Conservation (phyloP, 2,797 vertebrate species). For the Falco rusticolus region DNA sequence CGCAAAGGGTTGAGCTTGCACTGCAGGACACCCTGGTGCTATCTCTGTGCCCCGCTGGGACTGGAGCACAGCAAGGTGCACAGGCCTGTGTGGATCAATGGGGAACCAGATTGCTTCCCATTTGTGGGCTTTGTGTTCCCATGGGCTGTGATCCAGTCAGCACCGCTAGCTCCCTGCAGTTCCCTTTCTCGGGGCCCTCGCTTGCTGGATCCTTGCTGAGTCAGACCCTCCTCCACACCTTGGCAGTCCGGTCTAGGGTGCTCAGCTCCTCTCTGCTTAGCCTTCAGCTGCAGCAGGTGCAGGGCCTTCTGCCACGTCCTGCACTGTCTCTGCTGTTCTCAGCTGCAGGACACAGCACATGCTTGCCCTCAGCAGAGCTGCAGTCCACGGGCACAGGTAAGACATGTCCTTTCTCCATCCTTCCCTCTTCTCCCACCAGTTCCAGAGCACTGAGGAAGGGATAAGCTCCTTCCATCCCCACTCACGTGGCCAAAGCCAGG, state of each 20-base stretch:
- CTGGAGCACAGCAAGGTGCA: no score
- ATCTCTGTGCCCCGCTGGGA: neutral
- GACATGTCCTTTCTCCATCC: neutral
- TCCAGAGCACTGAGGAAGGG: neutral
- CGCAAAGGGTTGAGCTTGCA: neutral
- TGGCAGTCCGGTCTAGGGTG: no score
- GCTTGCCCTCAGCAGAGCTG: neutral
- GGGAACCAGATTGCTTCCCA: fast-evolving
- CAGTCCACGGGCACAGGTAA: neutral
- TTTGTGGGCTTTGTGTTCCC: neutral
- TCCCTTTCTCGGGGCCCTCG: neutral
- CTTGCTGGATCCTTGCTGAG: neutral
- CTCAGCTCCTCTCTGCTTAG: neutral
- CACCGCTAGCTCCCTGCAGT: fast-evolving
- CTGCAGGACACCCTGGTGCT: neutral
- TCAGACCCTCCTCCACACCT: neutral
- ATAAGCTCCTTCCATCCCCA: neutral
- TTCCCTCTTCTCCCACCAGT: neutral
- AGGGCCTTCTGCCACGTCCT: neutral
- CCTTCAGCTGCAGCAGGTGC: neutral
- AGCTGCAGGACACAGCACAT: neutral
- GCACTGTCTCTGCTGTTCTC: neutral
- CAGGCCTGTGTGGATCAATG: fast-evolving
- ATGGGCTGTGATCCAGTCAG: neutral
- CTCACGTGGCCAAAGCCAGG: neutral